Evolutionary conservation across 2,113 vertebrate genomes (phyloP), one percentile per base, ranked within the genome.

Genomic region (Thunnus maccoyii): DNA sequence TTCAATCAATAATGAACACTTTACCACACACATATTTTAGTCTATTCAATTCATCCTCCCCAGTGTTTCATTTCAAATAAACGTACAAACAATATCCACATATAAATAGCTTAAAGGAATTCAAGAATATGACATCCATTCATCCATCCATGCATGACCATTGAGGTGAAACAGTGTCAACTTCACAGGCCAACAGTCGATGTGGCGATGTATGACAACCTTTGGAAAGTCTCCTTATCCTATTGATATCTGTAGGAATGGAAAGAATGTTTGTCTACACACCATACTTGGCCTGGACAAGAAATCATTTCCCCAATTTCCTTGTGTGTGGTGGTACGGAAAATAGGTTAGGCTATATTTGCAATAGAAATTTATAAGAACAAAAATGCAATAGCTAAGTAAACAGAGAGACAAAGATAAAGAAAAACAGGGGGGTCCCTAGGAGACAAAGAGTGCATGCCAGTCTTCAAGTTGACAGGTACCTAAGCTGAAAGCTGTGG

Each of bases 171-270:
- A 72, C 36, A 64, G 47, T 74, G 41, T 80, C 68, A 78, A 62
- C 12, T 27, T 57, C 44, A 66, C 60, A 72, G 74, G 32, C 25
- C 18, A 65, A 58, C 64, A 30, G 63, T 74, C 2, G 1, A 16
- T 14, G 44, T 52, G 44, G 16, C 62, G 74, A 84, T 79, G 15
- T 64, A 79, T 82, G 60, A 57, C 63, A 70, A 75, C 56, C 76
- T 71, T 61, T 46, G 47, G 41, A 84, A 82, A 62, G 51, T 25
- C 9, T 67, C 14, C 50, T 44, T 36, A 78, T 84, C 70, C 51
- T 30, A 12, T 30, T 52, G 54, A 51, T 58, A 66, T 77, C 62
- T 82, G 30, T 22, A 16, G 14, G 47, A 62, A 48, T 55, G 44
- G 11, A 56, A 17, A 73, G 44, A 62, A 17, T 58, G 48, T 67